Evolutionary conservation across 2,113 vertebrate species (phyloP).

Genomic region (Pipa parva): DNA sequence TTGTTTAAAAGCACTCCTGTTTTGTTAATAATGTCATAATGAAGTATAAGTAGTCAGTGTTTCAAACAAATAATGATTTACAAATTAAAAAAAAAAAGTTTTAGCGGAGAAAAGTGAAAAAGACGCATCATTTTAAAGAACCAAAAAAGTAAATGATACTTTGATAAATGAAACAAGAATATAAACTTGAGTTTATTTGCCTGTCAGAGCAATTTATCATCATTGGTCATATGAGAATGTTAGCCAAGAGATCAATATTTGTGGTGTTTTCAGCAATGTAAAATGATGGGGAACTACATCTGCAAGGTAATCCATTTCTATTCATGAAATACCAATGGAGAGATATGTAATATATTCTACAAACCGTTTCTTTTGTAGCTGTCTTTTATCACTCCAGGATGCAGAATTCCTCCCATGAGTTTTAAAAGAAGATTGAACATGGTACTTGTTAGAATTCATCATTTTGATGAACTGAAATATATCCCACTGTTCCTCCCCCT

Average conservation of each 20-base stretch:
- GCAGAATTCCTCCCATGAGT: background rate
- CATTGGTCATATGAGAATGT: conserved; percentile 1
- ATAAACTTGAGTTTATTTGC: conserved; percentile 21
- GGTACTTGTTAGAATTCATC: background rate
- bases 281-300: conserved; percentile 16
- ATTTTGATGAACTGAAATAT: conserved; percentile 25
- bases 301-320: conserved; percentile 27
- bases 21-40: no score
- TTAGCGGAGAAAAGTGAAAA: background rate
- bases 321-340: conserved; percentile 14
- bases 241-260: conserved; percentile 25
- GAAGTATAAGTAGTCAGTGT: no score
- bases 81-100: background rate
- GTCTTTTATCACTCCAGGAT: conserved; percentile 9
- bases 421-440: conserved; percentile 35
- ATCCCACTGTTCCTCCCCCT: conserved; percentile 27
- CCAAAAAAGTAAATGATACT: conserved; percentile 1
- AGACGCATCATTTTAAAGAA: background rate
- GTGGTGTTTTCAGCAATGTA: background rate
- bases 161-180: conserved; percentile 4
- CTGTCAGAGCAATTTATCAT: conserved; percentile 24
- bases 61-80: no score
- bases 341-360: background rate
- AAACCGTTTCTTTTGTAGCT: background rate
- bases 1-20: no score